Evolutionary conservation across 2,888 invertebrate genomes (phyloP).

Genomic region (Cephus rjabovi): DNA sequence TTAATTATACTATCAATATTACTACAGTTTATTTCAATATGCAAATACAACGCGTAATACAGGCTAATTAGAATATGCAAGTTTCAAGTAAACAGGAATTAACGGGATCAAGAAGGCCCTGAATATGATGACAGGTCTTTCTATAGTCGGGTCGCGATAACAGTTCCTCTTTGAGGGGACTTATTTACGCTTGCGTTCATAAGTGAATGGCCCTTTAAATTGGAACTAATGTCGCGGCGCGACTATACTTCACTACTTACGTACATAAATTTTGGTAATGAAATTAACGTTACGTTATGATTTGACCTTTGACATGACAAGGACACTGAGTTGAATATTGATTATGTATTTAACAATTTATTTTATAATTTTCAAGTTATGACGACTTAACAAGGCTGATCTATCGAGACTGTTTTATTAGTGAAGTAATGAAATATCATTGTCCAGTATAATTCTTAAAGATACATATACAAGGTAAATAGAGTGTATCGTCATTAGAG

Average conservation of each 20-base stretch:
- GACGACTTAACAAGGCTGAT: neutral
- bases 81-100: neutral
- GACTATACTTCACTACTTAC: neutral
- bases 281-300: neutral
- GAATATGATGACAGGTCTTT: neutral
- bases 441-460: neutral
- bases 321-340: neutral
- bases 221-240: too few relatives aligned
- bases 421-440: neutral
- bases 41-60: neutral
- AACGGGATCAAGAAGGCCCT: neutral
- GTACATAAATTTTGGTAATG: neutral
- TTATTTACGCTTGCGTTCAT: too few relatives aligned
- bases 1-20: neutral
- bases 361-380: neutral
- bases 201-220: too few relatives aligned
- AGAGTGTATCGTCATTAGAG: neutral
- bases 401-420: neutral
- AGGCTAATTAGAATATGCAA: neutral
- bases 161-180: too few relatives aligned
- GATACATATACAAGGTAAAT: neutral
- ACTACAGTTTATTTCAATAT: neutral
- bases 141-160: too few relatives aligned
- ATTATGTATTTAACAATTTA: neutral
- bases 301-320: neutral